These are phyloP conservation scores for Acromyrmex echinatior DNA, from an alignment of 1,140 invertebrate species.

Conservation along the genomic window DNA sequence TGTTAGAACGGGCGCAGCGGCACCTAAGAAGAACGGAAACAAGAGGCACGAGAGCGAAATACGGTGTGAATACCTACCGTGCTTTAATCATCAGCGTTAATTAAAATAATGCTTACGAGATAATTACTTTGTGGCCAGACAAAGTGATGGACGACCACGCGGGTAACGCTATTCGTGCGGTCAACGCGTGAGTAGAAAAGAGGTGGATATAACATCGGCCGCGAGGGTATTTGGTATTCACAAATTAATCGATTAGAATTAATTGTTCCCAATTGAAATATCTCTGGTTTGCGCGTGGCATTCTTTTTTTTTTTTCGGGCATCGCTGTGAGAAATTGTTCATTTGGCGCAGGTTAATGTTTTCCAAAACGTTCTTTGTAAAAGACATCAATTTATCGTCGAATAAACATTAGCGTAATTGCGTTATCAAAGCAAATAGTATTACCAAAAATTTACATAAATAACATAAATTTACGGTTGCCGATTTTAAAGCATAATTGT, in stretches of 20 bases:
- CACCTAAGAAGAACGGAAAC: constrained; percentile 55
- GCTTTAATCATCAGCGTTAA: constrained; percentile 71
- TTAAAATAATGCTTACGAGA: constrained; percentile 78
- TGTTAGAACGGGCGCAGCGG: constrained; percentile 52
- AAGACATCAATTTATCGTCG: constrained; percentile 47
- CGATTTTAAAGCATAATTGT: not conserved
- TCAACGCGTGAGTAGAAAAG: constrained; percentile 47
- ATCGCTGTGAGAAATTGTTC: constrained; percentile 41
- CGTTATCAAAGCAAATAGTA: not conserved
- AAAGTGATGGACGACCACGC: constrained; percentile 76
- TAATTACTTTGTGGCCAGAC: constrained; percentile 75
- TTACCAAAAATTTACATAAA: constrained; percentile 12
- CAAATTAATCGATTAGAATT: constrained; percentile 76
- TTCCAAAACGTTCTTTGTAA: constrained; percentile 55
- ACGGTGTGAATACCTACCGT: constrained; percentile 61
- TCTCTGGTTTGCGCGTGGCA: constrained; percentile 28
- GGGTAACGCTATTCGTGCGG: constrained; percentile 52
- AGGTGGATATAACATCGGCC: constrained; percentile 50
- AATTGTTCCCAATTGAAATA: constrained; percentile 68
- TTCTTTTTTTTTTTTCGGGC: constrained; percentile 45
- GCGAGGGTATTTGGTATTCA: constrained; percentile 66
- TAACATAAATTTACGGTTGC: not conserved
- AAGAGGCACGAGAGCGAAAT: constrained; percentile 59
- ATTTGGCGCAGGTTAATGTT: constrained; percentile 41
- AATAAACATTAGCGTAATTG: constrained; percentile 57